These are phyloP conservation scores for Aricia agestis DNA, from an alignment of 1,140 invertebrate species.

Conservation along the genomic window DNA sequence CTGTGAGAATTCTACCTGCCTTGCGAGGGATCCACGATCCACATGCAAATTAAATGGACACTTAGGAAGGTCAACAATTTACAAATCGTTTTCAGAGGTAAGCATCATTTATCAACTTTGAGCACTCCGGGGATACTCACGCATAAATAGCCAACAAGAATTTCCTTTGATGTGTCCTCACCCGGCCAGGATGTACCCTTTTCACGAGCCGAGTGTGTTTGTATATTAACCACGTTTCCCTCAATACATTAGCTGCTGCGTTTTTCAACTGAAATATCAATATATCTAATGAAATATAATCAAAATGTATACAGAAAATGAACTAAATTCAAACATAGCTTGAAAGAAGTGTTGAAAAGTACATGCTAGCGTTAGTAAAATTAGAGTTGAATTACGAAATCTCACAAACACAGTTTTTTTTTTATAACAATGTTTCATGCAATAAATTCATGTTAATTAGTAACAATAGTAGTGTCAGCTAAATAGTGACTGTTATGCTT, in stretches of 20 bases:
- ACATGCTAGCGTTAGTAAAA: conserved; percentile 16
- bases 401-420: not conserved
- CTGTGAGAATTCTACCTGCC: not conserved
- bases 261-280: conserved; percentile 93
- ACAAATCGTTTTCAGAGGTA: not conserved
- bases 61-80: not conserved
- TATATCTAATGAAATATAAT: conserved; percentile 10
- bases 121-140: conserved; percentile 80
- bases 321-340: conserved; percentile 9
- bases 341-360: conserved; percentile 22
- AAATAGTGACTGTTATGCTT: conserved; percentile 7
- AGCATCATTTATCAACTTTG: conserved; percentile 9
- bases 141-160: conserved; percentile 99
- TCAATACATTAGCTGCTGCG: conserved; percentile 98
- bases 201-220: conserved; percentile 99
- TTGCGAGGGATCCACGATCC: too few species aligned
- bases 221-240: conserved; percentile 99
- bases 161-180: conserved; percentile 98
- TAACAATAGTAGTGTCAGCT: not conserved
- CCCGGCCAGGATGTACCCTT: conserved; percentile 95
- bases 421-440: not conserved
- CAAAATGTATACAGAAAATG: not conserved
- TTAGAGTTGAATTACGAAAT: conserved; percentile 15
- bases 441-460: not conserved
- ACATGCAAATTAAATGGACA: conserved; percentile 10